Percentiles rank a stretch among this genome's conserved stretches.
These are phyloP conservation scores for Zoanthus solanderi DNA, from an alignment of 92 coral and sea anemone genomes.

Conservation along the genomic window DNA sequence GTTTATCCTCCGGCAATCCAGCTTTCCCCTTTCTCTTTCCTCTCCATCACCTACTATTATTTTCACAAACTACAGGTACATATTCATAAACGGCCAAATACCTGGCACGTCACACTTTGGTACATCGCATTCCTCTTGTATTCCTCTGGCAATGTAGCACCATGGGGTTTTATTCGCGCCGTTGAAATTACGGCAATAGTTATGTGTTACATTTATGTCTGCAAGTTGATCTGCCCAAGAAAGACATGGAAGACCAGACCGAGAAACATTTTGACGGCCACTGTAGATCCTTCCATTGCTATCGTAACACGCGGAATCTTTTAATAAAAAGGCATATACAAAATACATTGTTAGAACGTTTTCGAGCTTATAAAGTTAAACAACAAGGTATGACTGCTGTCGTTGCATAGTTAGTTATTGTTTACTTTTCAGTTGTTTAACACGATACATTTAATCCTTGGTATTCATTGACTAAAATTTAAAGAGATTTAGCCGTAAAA, in stretches of 20 bases:
- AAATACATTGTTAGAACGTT: too few species aligned
- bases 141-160: constrained; percentile 74
- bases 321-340: constrained; percentile 9
- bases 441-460: too few species aligned
- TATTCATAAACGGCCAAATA: constrained; percentile 3
- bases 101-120: constrained; percentile 70
- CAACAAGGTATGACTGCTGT: too few species aligned
- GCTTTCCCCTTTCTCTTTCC: background rate
- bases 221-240: constrained; percentile 68
- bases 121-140: constrained; percentile 74
- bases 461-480: too few species aligned
- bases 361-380: too few species aligned
- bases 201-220: constrained; percentile 53
- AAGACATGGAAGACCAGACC: constrained; percentile 75
- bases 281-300: constrained; percentile 69
- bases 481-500: too few species aligned
- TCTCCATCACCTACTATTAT: background rate
- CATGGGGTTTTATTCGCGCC: constrained; percentile 72
- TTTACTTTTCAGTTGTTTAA: too few species aligned
- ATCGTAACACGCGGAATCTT: constrained; percentile 74
- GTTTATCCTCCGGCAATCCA: background rate
- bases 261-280: constrained; percentile 76
- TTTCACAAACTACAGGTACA: background rate
- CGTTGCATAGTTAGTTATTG: too few species aligned
- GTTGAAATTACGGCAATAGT: constrained; percentile 88